phyloP scores from a whole-genome alignment of 2,888 invertebrate species.

The Hetaerina titia region DNA sequence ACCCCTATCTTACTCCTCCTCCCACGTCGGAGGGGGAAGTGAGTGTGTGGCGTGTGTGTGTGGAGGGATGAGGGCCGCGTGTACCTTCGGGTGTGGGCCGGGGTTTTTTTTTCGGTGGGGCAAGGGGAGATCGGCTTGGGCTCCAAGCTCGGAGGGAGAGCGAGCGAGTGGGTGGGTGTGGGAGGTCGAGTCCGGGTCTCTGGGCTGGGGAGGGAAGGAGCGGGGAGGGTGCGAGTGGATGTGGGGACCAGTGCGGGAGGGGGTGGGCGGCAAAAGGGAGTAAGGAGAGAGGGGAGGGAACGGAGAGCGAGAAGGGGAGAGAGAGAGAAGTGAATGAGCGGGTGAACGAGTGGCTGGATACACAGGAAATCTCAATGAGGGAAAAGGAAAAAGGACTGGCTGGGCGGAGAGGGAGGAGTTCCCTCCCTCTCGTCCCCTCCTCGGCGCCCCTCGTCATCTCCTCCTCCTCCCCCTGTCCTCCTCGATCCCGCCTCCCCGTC shows the following conservation, averaged over 20 bases:
- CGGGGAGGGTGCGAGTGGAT: not conserved
- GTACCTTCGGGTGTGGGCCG: no score
- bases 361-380: slow-evolving; percentile 67
- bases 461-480: not conserved
- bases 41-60: not conserved
- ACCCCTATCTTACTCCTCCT: no score
- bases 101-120: no score
- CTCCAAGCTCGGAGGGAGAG: no score
- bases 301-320: not conserved
- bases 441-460: not conserved
- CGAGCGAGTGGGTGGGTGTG: no score
- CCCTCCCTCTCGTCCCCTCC: not conserved
- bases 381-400: not conserved
- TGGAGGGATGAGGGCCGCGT: not conserved
- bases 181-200: no score
- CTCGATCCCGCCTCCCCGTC: not conserved
- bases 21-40: not conserved
- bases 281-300: not conserved
- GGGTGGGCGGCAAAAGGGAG: not conserved
- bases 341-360: slow-evolving; percentile 44
- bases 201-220: not conserved
- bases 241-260: not conserved
- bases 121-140: no score
- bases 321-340: not conserved
- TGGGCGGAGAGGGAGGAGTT: not conserved